phyloP scores from a whole-genome alignment of 1,140 invertebrate genomes.

The Camponotus pennsylvanicus region DNA sequence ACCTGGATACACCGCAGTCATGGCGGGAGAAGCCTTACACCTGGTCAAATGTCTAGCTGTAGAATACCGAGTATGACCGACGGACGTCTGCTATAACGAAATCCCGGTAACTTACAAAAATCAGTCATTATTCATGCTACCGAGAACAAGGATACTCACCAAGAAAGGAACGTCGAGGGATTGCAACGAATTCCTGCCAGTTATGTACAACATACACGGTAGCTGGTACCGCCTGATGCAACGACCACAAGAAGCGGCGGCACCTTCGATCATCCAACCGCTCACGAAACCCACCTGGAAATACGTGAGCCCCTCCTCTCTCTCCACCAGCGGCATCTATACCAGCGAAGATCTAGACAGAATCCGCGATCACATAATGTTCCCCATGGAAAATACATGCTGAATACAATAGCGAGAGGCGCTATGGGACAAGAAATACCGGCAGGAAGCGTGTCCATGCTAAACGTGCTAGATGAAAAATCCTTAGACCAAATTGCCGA shows the following conservation, averaged over 20 bases:
- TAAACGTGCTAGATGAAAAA: too few species aligned
- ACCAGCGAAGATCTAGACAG: not conserved
- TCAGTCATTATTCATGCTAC: not conserved
- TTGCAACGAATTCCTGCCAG: not conserved
- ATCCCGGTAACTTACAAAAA: slow-evolving; percentile 15
- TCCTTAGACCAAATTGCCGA: too few species aligned
- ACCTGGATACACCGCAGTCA: slow-evolving; percentile 54
- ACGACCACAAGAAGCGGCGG: not conserved
- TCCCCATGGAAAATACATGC: slow-evolving; percentile 8
- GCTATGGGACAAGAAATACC: not conserved
- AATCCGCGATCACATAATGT: slow-evolving; percentile 25
- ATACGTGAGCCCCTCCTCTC: not conserved
- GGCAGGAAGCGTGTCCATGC: not conserved
- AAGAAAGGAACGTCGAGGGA: not conserved
- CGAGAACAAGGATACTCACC: not conserved
- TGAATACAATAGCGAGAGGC: not conserved
- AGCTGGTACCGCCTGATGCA: not conserved
- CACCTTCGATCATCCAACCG: not conserved
- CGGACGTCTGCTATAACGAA: slow-evolving; percentile 35
- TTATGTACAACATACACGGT: not conserved
- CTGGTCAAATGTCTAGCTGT: slow-evolving; percentile 45
- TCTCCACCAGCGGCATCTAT: slow-evolving; percentile 35
- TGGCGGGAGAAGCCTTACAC: slow-evolving; percentile 35
- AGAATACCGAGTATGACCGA: not conserved
- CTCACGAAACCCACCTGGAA: not conserved